A percentile compares a stretch with the other conserved stretches of the same genome.
Evolutionary conservation across 37 sponge, comb jelly and placozoan genomes (phyloP).

Genomic region (Axinella damicornis): DNA sequence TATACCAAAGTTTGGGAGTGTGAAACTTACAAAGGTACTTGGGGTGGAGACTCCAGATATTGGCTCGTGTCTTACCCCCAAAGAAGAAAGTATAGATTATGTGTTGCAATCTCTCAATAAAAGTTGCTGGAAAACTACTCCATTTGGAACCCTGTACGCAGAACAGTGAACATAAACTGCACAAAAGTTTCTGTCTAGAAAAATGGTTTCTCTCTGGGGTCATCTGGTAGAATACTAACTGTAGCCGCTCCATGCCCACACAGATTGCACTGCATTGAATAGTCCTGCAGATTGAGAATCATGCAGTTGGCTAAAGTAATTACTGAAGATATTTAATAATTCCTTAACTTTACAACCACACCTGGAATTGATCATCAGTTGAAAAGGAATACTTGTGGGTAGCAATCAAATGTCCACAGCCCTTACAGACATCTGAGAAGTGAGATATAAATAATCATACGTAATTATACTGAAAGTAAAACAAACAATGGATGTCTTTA

Average conservation of each 20-base stretch:
- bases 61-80: too few species aligned
- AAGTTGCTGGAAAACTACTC: too few species aligned
- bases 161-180: background rate
- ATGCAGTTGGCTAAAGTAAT: background rate
- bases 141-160: background rate
- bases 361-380: slow-evolving; percentile 83
- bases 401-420: slow-evolving; percentile 87
- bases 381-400: slow-evolving; percentile 84
- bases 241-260: slow-evolving; percentile 87
- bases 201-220: slow-evolving; percentile 78
- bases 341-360: slow-evolving; percentile 16
- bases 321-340: too few species aligned
- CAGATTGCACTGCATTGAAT: slow-evolving; percentile 84
- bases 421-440: slow-evolving; percentile 82
- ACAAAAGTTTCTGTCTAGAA: too few species aligned
- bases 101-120: too few species aligned
- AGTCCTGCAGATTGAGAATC: slow-evolving; percentile 65
- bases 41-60: too few species aligned
- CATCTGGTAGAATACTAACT: slow-evolving; percentile 91
- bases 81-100: too few species aligned
- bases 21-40: too few species aligned
- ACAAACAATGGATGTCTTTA: too few species aligned
- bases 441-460: background rate
- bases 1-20: too few species aligned
- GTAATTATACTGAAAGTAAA: background rate